Base-by-base conservation (phyloP, 2,797 vertebrate genomes). In the Xerus rutilus region DNA sequence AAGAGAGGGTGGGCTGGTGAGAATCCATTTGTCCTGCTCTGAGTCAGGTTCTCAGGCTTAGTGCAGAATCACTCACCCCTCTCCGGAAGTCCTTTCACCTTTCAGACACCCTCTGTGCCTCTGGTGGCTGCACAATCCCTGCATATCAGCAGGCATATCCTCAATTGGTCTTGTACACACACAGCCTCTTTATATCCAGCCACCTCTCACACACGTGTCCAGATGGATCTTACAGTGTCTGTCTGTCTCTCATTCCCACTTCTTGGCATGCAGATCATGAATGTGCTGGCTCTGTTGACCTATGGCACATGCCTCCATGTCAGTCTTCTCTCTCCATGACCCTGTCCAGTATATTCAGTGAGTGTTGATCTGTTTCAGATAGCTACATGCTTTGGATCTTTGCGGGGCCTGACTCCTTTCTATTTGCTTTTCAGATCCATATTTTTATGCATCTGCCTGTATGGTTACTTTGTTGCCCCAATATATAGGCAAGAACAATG, bases 161-260 rank as follows among this genome's bases (percentile, higher is more conserved):
- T 67, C 32, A 10, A 14, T 49, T 7, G 12, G 11, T 21, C 92
- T 45, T 5, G 59, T 3, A 28, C 10, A 6, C 84, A 93, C 72
- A 88, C 74, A 93, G 84, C 92, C 77, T 87, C 87, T 83, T 47
- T 88, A 81, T 89, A 21, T 45, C 72, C 52, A 15, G 86, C 14
- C 45, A 64, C 86, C 67, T 11, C 52, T n/a, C 65, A 13, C 74
- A 30, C n/a, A 15, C 0, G 3, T 12, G 89, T 52, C 39, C 7
- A 0, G 39, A 52, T 11, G 35, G 39, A 28, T 57, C 62, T 86
- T 59, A 5, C 67, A 89, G 72, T 12, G 47, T 59, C 79, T 69
- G 62, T 65, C 86, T 78, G 89, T 73, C 89, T 69, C 74, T 65
- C 73, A 1, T 70, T 69, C 54, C 57, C 52, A n/a, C 13, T 6